Evolutionary conservation across 1,140 invertebrate genomes (phyloP).

Genomic region (Gryon sp.): DNA sequence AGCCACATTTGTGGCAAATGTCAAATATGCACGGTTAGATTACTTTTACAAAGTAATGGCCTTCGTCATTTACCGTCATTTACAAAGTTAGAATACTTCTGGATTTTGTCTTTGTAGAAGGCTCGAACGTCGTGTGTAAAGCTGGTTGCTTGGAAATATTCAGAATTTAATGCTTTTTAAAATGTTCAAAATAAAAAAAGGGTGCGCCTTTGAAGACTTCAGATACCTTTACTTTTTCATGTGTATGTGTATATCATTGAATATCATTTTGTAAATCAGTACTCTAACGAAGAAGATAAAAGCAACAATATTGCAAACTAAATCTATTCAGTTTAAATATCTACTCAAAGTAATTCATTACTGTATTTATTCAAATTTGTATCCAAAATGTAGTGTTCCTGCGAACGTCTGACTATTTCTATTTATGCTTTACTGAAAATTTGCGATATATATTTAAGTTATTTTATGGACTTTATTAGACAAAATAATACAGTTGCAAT

Average conservation of each 20-base stretch:
- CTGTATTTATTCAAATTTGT: too few species aligned
- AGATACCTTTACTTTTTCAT: slow-evolving; percentile 11
- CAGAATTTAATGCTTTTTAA: slow-evolving; percentile 41
- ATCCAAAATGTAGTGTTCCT: too few species aligned
- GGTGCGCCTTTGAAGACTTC: slow-evolving; percentile 4
- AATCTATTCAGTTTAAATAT: neutral
- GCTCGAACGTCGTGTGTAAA: slow-evolving; percentile 27
- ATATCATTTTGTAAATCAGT: slow-evolving; percentile 3
- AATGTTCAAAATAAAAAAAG: slow-evolving; percentile 29
- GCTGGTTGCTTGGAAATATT: slow-evolving; percentile 37
- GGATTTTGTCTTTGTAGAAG: slow-evolving; percentile 38
- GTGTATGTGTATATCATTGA: slow-evolving; percentile 7
- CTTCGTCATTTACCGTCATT: slow-evolving; percentile 12
- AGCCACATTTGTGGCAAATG: slow-evolving; percentile 27
- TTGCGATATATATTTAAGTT: too few species aligned
- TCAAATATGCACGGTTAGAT: slow-evolving; percentile 39
- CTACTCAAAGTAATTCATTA: neutral
- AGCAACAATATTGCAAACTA: neutral
- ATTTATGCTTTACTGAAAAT: neutral
- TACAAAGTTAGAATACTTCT: slow-evolving; percentile 33
- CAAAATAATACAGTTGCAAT: too few species aligned
- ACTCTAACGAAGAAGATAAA: neutral
- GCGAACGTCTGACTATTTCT: neutral
- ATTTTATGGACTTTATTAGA: too few species aligned
- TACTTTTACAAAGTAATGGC: slow-evolving; percentile 9